Evolutionary conservation across 1,140 invertebrate species (phyloP).

Genomic region (Heliconius hermathena): DNA sequence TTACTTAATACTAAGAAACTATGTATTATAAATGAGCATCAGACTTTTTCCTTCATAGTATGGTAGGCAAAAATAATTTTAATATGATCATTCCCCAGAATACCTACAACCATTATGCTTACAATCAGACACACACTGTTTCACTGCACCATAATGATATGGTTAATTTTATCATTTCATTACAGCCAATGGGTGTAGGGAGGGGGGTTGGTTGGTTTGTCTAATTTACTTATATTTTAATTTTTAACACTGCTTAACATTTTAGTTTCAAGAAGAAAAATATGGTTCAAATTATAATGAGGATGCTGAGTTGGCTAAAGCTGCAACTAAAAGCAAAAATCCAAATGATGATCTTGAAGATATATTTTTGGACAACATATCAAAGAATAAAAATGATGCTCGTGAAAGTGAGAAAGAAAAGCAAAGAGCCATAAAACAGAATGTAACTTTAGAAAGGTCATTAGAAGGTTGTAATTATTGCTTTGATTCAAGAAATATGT

Average conservation of each 20-base stretch:
- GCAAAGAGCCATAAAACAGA: slow-evolving; percentile 87
- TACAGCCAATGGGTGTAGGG: too few relatives aligned
- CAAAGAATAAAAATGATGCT: slow-evolving; percentile 83
- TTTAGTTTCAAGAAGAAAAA: slow-evolving; percentile 94
- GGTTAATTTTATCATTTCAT: too few relatives aligned
- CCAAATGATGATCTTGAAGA: slow-evolving; percentile 93
- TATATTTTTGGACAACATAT: slow-evolving; percentile 90
- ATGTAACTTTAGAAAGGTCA: slow-evolving; percentile 85
- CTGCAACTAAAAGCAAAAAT: slow-evolving; percentile 86
- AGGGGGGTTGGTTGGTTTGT: too few relatives aligned
- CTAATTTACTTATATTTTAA: not conserved
- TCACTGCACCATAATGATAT: too few relatives aligned
- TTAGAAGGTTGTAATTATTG: slow-evolving; percentile 93
- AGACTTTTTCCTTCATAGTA: too few relatives aligned
- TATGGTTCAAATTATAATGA: slow-evolving; percentile 90
- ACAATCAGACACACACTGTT: too few relatives aligned
- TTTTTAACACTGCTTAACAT: not conserved
- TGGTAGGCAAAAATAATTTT: not conserved
- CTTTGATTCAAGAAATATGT: slow-evolving; percentile 89
- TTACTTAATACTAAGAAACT: not conserved
- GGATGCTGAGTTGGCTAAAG: slow-evolving; percentile 89
- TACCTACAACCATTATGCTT: too few relatives aligned
- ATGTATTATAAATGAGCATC: too few relatives aligned
- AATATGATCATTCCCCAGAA: not conserved
- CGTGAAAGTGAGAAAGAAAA: slow-evolving; percentile 86